Percentiles rank a stretch among this genome's conserved stretches.
Evolutionary conservation across 2,113 vertebrate species (phyloP).

Genomic region (Chaetops frenatus): DNA sequence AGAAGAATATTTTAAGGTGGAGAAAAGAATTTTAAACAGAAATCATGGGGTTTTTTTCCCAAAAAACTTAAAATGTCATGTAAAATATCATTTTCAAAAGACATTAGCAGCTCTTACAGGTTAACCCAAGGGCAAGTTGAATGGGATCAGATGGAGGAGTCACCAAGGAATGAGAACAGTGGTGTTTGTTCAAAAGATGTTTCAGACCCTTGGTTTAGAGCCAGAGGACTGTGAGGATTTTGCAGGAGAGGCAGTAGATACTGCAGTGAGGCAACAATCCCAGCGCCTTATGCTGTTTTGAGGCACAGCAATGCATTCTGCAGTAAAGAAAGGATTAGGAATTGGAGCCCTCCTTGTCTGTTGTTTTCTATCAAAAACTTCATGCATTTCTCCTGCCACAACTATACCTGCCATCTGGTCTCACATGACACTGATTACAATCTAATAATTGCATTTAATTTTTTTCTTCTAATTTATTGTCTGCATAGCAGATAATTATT

Average conservation of each 20-base stretch:
- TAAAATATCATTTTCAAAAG: background rate
- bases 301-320: background rate
- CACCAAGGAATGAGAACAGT: accelerated
- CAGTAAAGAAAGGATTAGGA: background rate
- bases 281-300: background rate
- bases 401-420: background rate
- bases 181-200: background rate
- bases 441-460: background rate
- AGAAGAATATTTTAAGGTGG: background rate
- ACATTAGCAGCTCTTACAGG: background rate
- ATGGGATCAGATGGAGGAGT: background rate
- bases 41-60: accelerated
- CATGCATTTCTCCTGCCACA: background rate
- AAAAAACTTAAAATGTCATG: background rate
- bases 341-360: background rate
- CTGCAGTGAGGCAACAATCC: background rate
- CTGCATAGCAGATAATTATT: background rate
- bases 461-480: background rate
- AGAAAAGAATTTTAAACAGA: background rate
- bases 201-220: background rate
- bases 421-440: background rate
- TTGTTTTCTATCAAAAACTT: background rate
- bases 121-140: background rate
- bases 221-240: background rate
- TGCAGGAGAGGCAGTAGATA: background rate